These are phyloP conservation scores for Lontra canadensis DNA, from an alignment of 2,113 vertebrate species.

Conservation along the genomic window DNA sequence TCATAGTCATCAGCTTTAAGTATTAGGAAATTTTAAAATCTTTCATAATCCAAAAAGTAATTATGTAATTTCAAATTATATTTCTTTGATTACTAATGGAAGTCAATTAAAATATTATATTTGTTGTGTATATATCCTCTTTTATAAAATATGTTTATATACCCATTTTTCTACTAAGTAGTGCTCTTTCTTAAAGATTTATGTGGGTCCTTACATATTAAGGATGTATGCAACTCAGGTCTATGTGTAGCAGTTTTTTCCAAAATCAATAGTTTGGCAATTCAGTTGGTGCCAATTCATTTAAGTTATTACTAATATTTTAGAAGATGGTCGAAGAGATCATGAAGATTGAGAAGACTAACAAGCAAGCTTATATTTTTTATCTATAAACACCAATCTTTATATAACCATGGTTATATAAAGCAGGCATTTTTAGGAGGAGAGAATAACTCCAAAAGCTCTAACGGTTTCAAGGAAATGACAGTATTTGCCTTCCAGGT, in stretches of 20 bases:
- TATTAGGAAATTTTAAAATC: background rate
- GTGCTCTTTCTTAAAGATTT: slow-evolving; percentile 33
- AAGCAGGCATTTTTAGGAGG: background rate
- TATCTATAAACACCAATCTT: background rate
- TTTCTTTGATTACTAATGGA: background rate
- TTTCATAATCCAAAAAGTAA: background rate
- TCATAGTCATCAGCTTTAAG: background rate
- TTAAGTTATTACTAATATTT: background rate
- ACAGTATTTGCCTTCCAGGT: background rate
- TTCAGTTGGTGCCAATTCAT: background rate
- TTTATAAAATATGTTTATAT: background rate
- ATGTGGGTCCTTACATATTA: background rate
- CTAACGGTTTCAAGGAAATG: background rate
- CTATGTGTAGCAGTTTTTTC: background rate
- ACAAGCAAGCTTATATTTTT: background rate
- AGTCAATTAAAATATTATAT: background rate
- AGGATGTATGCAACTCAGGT: background rate
- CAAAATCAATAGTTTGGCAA: background rate
- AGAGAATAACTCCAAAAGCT: background rate
- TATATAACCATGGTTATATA: background rate
- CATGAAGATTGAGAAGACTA: background rate
- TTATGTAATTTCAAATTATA: background rate
- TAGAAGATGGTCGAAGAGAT: background rate
- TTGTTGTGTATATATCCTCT: background rate
- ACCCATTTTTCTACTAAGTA: background rate